phyloP scores from a whole-genome alignment of 2,113 vertebrate genomes.

The Carettochelys insculpta region DNA sequence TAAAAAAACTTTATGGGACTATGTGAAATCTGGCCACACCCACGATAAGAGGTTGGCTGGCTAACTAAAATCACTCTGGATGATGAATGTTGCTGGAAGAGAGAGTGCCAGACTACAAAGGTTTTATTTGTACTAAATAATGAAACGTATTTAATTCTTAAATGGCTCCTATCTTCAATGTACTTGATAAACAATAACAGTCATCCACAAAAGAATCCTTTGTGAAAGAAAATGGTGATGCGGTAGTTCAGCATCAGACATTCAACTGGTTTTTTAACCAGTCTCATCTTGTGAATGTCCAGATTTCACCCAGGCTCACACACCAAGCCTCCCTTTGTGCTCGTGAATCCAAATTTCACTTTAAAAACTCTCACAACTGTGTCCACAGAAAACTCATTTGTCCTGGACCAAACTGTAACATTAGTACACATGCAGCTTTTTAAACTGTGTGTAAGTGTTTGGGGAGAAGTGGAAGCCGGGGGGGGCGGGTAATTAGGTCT shows the following conservation, averaged over 20 bases:
- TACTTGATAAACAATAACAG: not conserved
- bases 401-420: not conserved
- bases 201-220: not conserved
- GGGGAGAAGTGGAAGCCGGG: not conserved
- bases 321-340: not conserved
- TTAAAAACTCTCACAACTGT: not conserved
- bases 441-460: not conserved
- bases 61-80: no score
- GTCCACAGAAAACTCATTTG: not conserved
- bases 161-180: not conserved
- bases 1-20: no score
- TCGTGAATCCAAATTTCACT: not conserved
- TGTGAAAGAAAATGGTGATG: fast-evolving
- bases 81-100: no score
- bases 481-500: not conserved
- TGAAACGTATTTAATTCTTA: not conserved
- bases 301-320: not conserved
- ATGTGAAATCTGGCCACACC: no score
- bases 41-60: no score
- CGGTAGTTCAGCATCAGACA: not conserved
- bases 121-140: not conserved
- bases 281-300: not conserved
- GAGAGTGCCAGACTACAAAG: no score
- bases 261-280: not conserved
- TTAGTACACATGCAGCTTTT: not conserved